Percentiles rank a stretch among this genome's conserved stretches.
Conservation (phyloP, 35 echinoderm and acorn worm species). For the Eucidaris tribuloides region DNA sequence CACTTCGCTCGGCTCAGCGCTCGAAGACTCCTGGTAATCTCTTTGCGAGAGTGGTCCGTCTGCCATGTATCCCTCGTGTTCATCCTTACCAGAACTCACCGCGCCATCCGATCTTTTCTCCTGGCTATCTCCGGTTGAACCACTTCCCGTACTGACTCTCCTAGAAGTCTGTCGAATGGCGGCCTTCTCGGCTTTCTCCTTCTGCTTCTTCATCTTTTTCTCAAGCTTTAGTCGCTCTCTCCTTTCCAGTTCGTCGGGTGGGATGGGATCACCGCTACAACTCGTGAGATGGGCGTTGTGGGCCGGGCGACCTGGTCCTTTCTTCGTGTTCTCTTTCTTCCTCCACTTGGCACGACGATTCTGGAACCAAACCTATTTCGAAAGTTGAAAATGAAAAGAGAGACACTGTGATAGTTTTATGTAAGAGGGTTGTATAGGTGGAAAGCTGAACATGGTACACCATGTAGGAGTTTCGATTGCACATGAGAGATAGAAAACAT, state of each 20-base stretch:
- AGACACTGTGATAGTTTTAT: background rate
- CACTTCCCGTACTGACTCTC: background rate
- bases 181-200: conserved; percentile 59
- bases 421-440: no score
- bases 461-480: no score
- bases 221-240: conserved; percentile 68
- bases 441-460: no score
- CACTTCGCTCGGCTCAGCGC: conserved; percentile 3
- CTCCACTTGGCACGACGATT: conserved; percentile 97
- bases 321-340: conserved; percentile 96
- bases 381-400: background rate
- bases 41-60: background rate
- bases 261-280: conserved; percentile 92
- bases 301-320: conserved; percentile 90
- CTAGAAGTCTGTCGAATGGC: conserved; percentile 2
- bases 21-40: conserved; percentile 6
- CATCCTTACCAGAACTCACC: background rate
- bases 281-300: conserved; percentile 93
- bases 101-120: background rate
- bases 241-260: conserved; percentile 79
- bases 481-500: no score
- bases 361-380: conserved; percentile 93
- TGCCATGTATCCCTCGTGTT: background rate
- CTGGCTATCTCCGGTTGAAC: conserved; percentile 1
- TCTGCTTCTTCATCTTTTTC: conserved; percentile 78